phyloP scores from a whole-genome alignment of 2,797 vertebrate genomes.

The Tauraco hartlaubi region DNA sequence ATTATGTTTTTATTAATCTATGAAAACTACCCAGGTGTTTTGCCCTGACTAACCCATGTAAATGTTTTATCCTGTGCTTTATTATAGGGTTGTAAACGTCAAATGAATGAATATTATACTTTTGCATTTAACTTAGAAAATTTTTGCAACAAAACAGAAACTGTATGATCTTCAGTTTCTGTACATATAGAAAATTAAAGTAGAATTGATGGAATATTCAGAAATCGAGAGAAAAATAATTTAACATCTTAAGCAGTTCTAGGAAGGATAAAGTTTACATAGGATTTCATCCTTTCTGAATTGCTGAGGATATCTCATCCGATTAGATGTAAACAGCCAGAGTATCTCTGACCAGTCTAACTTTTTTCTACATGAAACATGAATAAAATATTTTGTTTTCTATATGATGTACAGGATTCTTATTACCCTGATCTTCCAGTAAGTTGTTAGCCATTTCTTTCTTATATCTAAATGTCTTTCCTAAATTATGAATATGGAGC shows the following conservation, averaged over 20 bases:
- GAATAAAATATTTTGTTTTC: neutral
- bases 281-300: neutral
- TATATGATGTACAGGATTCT: neutral
- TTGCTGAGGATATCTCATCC: neutral
- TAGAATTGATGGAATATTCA: neutral
- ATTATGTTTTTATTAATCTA: neutral
- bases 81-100: neutral
- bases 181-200: neutral
- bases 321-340: neutral
- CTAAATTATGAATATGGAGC: neutral
- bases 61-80: neutral
- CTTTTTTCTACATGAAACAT: neutral
- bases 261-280: neutral
- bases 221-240: neutral
- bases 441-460: neutral
- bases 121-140: neutral
- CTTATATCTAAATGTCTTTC: neutral
- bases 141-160: neutral
- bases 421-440: neutral
- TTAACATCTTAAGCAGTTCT: neutral
- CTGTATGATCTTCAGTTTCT: neutral
- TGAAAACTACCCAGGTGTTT: neutral
- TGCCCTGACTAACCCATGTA: neutral
- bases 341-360: neutral
- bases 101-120: neutral